phyloP scores from a whole-genome alignment of 2,888 invertebrate species.

The Thelaira solivaga region DNA sequence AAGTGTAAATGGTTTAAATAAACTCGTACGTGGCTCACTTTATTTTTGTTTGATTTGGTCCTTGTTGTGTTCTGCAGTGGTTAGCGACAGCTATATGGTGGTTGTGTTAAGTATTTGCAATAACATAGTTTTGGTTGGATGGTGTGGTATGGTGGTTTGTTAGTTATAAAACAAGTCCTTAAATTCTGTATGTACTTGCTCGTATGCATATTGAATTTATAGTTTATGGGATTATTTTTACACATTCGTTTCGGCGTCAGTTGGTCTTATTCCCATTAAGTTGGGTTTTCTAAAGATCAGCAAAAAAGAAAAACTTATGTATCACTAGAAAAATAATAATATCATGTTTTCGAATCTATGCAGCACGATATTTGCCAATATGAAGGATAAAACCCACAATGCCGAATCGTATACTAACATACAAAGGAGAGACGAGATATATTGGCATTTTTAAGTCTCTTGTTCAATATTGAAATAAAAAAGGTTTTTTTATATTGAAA shows the following conservation, averaged over 20 bases:
- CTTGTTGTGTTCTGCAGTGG: slow-evolving; percentile 11
- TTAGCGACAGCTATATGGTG: slow-evolving; percentile 35
- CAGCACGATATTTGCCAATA: background rate
- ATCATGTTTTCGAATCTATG: background rate
- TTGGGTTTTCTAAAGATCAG: background rate
- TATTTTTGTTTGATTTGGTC: slow-evolving; percentile 27
- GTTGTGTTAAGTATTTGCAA: slow-evolving; percentile 52
- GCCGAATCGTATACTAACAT: too few species aligned
- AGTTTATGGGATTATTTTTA: slow-evolving; percentile 59
- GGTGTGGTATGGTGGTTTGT: slow-evolving; percentile 56
- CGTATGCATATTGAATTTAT: slow-evolving; percentile 61
- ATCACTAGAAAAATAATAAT: background rate
- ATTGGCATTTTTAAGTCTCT: too few species aligned
- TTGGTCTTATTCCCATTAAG: slow-evolving; percentile 62
- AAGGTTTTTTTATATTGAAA: too few species aligned
- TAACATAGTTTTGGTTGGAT: slow-evolving; percentile 22
- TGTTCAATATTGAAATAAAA: too few species aligned
- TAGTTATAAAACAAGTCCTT: slow-evolving; percentile 68
- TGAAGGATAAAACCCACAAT: background rate
- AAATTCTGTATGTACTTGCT: slow-evolving; percentile 7
- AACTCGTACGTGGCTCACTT: background rate
- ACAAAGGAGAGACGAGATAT: too few species aligned
- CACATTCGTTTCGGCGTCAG: slow-evolving; percentile 63
- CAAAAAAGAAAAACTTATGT: background rate
- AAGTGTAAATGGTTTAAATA: slow-evolving; percentile 70